Percentiles rank a stretch among this genome's conserved stretches.
These are phyloP conservation scores for Oxycera nigricornis DNA, from an alignment of 2,888 invertebrate genomes.

Conservation along the genomic window DNA sequence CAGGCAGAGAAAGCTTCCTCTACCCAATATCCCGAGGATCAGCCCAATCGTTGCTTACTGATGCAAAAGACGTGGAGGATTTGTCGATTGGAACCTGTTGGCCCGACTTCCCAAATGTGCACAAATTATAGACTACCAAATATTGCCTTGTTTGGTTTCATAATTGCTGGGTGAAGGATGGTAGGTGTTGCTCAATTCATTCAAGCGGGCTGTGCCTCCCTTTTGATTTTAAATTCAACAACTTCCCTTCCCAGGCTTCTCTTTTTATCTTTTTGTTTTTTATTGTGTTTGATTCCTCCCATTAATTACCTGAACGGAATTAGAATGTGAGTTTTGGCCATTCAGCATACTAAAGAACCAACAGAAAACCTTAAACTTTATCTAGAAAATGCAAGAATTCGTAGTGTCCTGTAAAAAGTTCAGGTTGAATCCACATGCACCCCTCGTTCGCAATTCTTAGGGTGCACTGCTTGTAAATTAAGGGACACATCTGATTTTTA, in stretches of 20 bases:
- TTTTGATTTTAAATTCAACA: not conserved
- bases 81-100: not conserved
- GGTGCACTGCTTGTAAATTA: constrained; percentile 34
- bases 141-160: constrained; percentile 43
- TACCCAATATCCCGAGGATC: not conserved
- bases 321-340: not conserved
- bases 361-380: not conserved
- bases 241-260: not conserved
- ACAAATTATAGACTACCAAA: constrained; percentile 40
- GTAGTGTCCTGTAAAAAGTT: not conserved
- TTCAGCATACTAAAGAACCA: not conserved
- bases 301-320: constrained; percentile 27
- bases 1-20: not conserved
- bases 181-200: constrained; percentile 24
- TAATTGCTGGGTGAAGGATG: constrained; percentile 24
- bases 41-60: no score
- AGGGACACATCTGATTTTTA: constrained; percentile 46
- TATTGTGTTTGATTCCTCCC: not conserved
- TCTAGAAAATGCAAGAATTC: not conserved
- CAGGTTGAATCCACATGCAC: not conserved
- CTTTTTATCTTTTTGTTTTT: not conserved
- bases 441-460: not conserved
- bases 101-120: constrained; percentile 4
- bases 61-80: not conserved
- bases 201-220: constrained; percentile 20